Evolutionary conservation across 2,797 vertebrate genomes (phyloP).

Genomic region (Tenualosa thibaudeaui): DNA sequence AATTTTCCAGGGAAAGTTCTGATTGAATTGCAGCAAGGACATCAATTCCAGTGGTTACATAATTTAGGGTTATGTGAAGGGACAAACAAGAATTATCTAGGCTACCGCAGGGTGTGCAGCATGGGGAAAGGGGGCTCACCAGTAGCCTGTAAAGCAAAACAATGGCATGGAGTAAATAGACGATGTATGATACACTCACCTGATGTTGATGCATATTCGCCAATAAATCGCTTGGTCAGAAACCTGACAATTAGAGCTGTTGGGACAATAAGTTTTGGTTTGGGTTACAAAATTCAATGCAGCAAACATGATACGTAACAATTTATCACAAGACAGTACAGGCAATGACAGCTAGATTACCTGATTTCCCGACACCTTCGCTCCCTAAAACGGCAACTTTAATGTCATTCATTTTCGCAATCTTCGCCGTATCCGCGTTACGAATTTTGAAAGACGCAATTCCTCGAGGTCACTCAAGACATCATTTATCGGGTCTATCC

Average conservation of each 20-base stretch:
- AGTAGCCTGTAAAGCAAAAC: neutral
- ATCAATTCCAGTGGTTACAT: constrained; percentile 15
- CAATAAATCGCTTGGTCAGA: constrained; percentile 84
- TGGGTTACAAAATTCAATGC: neutral
- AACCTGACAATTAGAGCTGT: constrained; percentile 84
- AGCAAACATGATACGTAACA: neutral
- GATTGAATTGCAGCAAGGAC: neutral
- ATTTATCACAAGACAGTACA: neutral
- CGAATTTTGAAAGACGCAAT: neutral
- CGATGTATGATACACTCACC: constrained; percentile 66
- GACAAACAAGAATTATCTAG: constrained; percentile 4
- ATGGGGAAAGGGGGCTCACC: neutral
- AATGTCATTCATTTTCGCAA: constrained; percentile 72
- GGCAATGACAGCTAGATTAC: constrained; percentile 52
- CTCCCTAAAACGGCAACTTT: constrained; percentile 81
- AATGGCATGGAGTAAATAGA: neutral
- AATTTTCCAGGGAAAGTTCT: neutral
- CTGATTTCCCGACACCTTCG: constrained; percentile 83
- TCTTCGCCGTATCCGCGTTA: neutral
- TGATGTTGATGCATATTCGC: constrained; percentile 83
- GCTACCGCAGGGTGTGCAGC: neutral
- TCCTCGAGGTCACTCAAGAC: neutral
- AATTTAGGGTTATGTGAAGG: neutral
- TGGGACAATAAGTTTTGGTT: neutral
- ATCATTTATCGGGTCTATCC: neutral